A percentile compares a stretch with the other conserved stretches of the same genome.
Conservation (phyloP, 2,888 invertebrate genomes). For the Celastrina argiolus region DNA sequence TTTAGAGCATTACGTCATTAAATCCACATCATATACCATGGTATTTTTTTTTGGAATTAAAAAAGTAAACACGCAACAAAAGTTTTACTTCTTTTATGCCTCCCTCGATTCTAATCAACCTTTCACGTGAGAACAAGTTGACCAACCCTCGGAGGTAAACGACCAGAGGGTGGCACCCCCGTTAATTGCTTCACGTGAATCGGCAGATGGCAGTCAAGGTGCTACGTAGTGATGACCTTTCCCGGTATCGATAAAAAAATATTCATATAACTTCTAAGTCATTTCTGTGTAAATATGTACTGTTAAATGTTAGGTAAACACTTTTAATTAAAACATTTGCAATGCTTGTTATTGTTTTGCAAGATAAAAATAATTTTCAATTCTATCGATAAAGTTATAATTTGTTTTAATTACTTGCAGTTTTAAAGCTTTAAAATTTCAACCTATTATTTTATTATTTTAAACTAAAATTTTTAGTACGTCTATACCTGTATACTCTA, state of each 20-base stretch:
- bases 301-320: conserved; percentile 12
- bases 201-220: conserved; percentile 76
- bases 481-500: no score
- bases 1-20: not conserved
- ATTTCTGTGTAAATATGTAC: conserved; percentile 20
- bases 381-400: no score
- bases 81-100: not conserved
- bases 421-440: no score
- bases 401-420: not conserved
- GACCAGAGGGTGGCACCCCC: conserved; percentile 76
- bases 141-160: conserved; percentile 71
- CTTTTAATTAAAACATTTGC: no score
- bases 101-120: conserved; percentile 22
- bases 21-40: not conserved
- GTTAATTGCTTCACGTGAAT: conserved; percentile 73
- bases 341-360: no score
- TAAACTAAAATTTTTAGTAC: no score
- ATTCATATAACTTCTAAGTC: conserved; percentile 10
- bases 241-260: conserved; percentile 55
- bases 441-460: no score
- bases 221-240: conserved; percentile 64
- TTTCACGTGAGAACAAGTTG: conserved; percentile 45
- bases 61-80: not conserved
- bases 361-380: not conserved
- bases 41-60: not conserved